A percentile compares a stretch with the other conserved stretches of the same genome.
Evolutionary conservation across 1,140 invertebrate genomes (phyloP).

Genomic region (Drosophila repletoides): DNA sequence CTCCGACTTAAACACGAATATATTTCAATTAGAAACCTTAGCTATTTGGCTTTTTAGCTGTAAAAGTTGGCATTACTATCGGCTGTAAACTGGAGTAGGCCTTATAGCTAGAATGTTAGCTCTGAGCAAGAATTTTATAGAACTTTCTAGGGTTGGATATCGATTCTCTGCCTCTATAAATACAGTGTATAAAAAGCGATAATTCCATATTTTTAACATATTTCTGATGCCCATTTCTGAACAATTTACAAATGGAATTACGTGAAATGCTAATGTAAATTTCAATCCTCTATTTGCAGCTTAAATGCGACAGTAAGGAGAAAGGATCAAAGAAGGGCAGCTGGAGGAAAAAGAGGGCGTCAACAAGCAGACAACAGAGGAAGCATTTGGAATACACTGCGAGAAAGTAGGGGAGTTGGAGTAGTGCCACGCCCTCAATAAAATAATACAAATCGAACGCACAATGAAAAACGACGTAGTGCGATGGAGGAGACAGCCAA

Average conservation of each 20-base stretch:
- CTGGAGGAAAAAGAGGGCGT: no score
- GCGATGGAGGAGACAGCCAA: conserved; percentile 74
- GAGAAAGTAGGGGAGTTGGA: background rate
- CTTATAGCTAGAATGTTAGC: no score
- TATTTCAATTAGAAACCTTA: no score
- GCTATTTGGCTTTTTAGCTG: no score
- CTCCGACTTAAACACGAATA: no score
- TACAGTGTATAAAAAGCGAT: no score
- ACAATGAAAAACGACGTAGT: conserved; percentile 82
- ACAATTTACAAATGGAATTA: background rate
- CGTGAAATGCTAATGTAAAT: conserved; percentile 23
- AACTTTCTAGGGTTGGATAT: no score
- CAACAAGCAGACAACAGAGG: background rate
- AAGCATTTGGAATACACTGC: background rate
- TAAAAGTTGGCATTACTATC: no score
- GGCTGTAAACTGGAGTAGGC: no score
- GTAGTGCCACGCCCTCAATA: conserved; percentile 25
- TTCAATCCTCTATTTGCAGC: conserved; percentile 33
- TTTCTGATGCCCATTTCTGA: background rate
- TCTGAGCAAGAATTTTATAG: no score
- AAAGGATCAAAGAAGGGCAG: conserved; percentile 6
- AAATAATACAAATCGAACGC: conserved; percentile 71
- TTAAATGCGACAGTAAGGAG: conserved; percentile 26
- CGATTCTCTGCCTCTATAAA: no score
- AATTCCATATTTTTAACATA: background rate